Conservation (phyloP, 2,888 invertebrate species). For the Anorthoa munda region DNA sequence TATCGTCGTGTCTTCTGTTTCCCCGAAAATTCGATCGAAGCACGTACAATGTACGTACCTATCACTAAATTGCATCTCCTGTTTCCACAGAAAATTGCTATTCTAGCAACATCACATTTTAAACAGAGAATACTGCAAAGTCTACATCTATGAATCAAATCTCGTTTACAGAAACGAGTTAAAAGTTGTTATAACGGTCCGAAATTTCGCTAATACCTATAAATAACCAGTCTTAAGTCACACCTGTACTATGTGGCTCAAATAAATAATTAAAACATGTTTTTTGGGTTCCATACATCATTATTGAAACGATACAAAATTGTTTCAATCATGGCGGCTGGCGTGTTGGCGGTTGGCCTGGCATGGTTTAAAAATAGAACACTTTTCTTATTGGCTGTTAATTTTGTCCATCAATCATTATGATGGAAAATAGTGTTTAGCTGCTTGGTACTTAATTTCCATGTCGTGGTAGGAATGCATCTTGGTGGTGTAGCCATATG, state of each 20-base stretch:
- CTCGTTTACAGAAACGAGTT: slow-evolving; percentile 82
- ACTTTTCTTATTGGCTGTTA: slow-evolving; percentile 56
- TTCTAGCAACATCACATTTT: slow-evolving; percentile 1
- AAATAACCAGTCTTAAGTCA: slow-evolving; percentile 83
- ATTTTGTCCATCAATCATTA: slow-evolving; percentile 53
- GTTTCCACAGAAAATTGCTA: slow-evolving; percentile 7
- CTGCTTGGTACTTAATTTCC: slow-evolving; percentile 39
- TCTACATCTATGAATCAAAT: slow-evolving; percentile 69
- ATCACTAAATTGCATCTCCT: slow-evolving; percentile 39
- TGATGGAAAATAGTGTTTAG: slow-evolving; percentile 50
- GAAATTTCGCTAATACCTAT: slow-evolving; percentile 85
- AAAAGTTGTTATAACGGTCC: slow-evolving; percentile 76
- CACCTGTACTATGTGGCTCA: slow-evolving; percentile 85
- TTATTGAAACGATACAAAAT: slow-evolving; percentile 72
- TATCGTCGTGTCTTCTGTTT: background rate
- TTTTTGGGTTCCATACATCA: slow-evolving; percentile 76
- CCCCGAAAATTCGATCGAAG: slow-evolving; percentile 1
- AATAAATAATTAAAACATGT: slow-evolving; percentile 82
- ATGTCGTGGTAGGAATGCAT: slow-evolving; percentile 20
- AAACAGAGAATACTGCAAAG: slow-evolving; percentile 19
- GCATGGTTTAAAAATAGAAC: slow-evolving; percentile 59
- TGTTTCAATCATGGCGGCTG: slow-evolving; percentile 69
- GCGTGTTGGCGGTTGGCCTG: slow-evolving; percentile 38
- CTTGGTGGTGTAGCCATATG: slow-evolving; percentile 6
- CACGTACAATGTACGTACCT: slow-evolving; percentile 34